Percentiles rank a stretch among this genome's conserved stretches.
These are phyloP conservation scores for Sylvietta virens DNA, from an alignment of 2,113 vertebrate species.

Conservation along the genomic window DNA sequence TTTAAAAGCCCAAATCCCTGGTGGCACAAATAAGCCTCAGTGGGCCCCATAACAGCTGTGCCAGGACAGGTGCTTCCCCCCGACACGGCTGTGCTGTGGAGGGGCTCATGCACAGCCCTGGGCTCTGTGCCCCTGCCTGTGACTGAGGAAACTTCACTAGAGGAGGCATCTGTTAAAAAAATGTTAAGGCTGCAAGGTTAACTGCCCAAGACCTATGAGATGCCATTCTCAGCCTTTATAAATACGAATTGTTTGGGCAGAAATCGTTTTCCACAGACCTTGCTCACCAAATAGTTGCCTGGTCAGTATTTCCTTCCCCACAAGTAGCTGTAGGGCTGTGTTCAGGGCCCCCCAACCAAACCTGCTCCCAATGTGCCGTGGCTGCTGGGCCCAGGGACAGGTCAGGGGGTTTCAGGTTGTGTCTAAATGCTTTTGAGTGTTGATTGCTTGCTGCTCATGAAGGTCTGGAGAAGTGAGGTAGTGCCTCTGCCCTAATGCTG, in stretches of 20 bases:
- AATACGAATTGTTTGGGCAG: not conserved
- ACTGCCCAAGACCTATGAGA: not conserved
- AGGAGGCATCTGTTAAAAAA: not conserved
- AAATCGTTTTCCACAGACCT: not conserved
- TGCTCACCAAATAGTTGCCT: not conserved
- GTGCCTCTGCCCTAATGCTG: not conserved
- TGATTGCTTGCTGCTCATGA: fast-evolving
- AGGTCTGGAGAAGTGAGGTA: not conserved
- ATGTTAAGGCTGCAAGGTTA: not conserved
- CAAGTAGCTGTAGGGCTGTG: fast-evolving
- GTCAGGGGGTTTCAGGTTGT: not conserved
- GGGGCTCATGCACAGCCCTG: no score
- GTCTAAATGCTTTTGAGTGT: not conserved
- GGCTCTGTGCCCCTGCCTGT: not conserved
- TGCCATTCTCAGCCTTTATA: not conserved
- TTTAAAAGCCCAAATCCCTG: not conserved
- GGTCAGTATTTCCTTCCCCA: not conserved
- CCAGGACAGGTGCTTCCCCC: fast-evolving
- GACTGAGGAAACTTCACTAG: not conserved
- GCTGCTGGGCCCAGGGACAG: fast-evolving
- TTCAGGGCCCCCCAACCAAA: not conserved
- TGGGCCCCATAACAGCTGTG: not conserved
- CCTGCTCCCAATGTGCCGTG: fast-evolving
- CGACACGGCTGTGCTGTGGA: not conserved
- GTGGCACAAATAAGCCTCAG: not conserved